phyloP scores from a whole-genome alignment of 2,797 vertebrate species.

The Eulemur coronatus region DNA sequence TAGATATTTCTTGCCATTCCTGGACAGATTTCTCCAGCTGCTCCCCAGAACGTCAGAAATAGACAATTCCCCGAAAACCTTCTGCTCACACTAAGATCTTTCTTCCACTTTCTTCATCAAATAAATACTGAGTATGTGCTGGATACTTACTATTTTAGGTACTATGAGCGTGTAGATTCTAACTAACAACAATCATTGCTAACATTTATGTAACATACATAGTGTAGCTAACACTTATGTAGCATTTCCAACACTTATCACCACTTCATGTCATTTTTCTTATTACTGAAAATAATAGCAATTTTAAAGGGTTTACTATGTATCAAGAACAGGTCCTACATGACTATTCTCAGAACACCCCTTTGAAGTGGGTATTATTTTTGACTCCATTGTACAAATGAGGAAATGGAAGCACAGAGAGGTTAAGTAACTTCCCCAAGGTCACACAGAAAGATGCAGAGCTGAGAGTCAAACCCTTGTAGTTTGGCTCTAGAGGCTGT shows the following conservation, averaged over 20 bases:
- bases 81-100: constrained; percentile 4
- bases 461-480: background rate
- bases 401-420: background rate
- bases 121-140: background rate
- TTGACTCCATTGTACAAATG: background rate
- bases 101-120: background rate
- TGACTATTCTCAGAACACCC: background rate
- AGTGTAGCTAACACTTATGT: background rate
- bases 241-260: background rate
- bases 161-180: background rate
- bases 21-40: background rate
- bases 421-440: background rate
- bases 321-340: background rate
- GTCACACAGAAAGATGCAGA: background rate
- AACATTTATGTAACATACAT: background rate
- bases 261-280: background rate
- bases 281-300: constrained; percentile 8
- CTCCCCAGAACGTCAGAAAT: background rate
- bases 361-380: background rate
- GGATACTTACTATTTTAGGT: background rate
- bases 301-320: background rate
- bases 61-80: background rate
- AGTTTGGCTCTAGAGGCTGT: background rate
- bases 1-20: background rate
- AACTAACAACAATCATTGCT: background rate